Evolutionary conservation across 2,888 invertebrate genomes (phyloP).

Genomic region (Steinernema hermaphroditum): DNA sequence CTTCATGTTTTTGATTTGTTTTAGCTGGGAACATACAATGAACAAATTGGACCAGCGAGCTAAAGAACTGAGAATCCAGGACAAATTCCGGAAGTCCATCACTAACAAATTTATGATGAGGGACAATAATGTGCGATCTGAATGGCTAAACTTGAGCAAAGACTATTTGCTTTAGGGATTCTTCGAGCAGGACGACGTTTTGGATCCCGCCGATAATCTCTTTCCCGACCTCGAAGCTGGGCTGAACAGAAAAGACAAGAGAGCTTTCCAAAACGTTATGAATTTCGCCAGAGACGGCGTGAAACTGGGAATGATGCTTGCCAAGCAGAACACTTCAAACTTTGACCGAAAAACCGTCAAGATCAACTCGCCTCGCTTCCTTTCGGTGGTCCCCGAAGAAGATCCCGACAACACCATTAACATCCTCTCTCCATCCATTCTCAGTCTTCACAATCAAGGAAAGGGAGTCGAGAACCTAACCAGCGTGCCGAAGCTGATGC

Average conservation of each 20-base stretch:
- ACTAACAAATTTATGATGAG: conserved; percentile 1
- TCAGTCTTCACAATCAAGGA: conserved; percentile 22
- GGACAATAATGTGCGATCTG: background rate
- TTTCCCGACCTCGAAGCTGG: background rate
- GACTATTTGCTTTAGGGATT: background rate
- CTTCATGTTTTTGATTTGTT: background rate
- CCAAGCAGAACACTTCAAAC: conserved; percentile 16
- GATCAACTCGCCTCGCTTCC: conserved; percentile 7
- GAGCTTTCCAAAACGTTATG: background rate
- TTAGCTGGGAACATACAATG: conserved; percentile 37
- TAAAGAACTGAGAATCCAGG: background rate
- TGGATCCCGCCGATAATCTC: background rate
- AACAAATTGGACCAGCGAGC: conserved; percentile 29
- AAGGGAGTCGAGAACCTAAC: conserved; percentile 17
- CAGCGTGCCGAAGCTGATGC: conserved; percentile 13
- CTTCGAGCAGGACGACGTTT: conserved; percentile 8
- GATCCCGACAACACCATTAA: conserved; percentile 28
- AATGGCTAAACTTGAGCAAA: background rate
- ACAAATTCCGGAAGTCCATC: background rate
- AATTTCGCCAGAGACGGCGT: conserved; percentile 17
- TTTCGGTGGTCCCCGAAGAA: conserved; percentile 8
- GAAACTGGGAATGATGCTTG: conserved; percentile 26
- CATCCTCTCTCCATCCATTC: conserved; percentile 8
- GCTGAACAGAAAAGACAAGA: background rate
- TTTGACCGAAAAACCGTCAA: conserved; percentile 7